Evolutionary conservation across 2,888 invertebrate genomes (phyloP), one percentile per base, ranked within the genome.

Genomic region (Augochlorella aurata): DNA sequence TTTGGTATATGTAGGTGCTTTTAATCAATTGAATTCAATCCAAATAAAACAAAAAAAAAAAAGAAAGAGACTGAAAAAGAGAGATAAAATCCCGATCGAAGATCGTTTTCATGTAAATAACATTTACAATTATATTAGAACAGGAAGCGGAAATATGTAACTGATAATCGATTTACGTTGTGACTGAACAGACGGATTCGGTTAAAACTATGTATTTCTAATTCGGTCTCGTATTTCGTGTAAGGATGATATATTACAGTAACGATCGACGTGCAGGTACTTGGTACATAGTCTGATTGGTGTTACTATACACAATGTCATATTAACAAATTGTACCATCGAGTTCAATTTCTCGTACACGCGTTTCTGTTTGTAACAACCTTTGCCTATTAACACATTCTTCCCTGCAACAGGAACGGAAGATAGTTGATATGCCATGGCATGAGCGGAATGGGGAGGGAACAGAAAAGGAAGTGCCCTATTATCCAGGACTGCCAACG

Each of bases 401-500:
- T 80, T 85, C 78, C 85, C 87, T 70, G 79, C 87, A 90, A 73
- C 92, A 95, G 94, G 95, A 95, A 89, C 94, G 94, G 86, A 95
- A 95, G 88, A 94, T 95, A 87, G 94, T 95, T 93, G 97, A 97
- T 92, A 96, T 96, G 82, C 97, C 97, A 2, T 97, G 97, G 97
- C 97, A 97, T 94, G 95, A 96, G 89, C 93, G 94, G 89, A 94
- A 94, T 70, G 91, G 94, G 74, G 94, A 96, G 54, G 95, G 95
- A 49, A 92, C 94, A 85, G 95, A 95, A 92, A 95, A 95, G 87
- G 96, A 97, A 86, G 95, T 96, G 93, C 96, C 96, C 65, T 95
- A 95, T 90, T 95, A 95, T 92, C 96, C 97, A 18, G 95, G 96
- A 77, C 96, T 96, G 12, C 96, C 97, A 38, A 95, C 95, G 72